Evolutionary conservation across 2,113 vertebrate species (phyloP), one percentile per base, ranked within the genome.

Genomic region (Canis aureus): DNA sequence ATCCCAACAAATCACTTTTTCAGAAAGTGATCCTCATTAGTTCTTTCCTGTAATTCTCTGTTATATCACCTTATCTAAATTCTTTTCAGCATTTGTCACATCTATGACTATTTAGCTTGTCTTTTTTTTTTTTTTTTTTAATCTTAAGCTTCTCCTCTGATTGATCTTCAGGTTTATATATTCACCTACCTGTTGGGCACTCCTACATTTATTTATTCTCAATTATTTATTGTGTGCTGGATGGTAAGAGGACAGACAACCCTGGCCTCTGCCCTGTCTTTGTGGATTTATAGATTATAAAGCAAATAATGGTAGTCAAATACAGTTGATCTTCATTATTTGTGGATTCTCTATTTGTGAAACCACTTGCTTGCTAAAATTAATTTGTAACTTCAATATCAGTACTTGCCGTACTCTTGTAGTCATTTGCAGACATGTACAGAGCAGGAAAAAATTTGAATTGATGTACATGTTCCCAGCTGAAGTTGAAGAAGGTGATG

Each of bases 141-240:
- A 83, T 89, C 29, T 79, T 81, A 89, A 71, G 29, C 9, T 73
- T 89, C 53, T 87, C 38, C 32, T 51, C 29, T 66, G 25, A 53
- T 81, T 89, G 73, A 32, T 22, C 53, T 35, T 81, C 55, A 53
- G 13, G 49, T 38, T 88, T 95, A 32, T 76, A 2, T 91, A 69
- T 71, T 43, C 35, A 64, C 69, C 25, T 79, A 10, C 69, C 27
- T 76, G 6, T 91, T 93, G 29, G 13, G 55, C 60, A 53, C 64
- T 92, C 11, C 55, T 78, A 27, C 23, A 29, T 92, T 90, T 88
- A 35, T 94, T 91, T 38, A 62, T 71, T 95, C 32, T 81, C 29
- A 89, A n/a, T 17, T 89, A 60, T 67, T 92, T 96, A 43, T 73
- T 64, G 19, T 94, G 51, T 79, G 66, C 43, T n/a, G 62, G 64